Conservation (phyloP, 2,888 invertebrate genomes). For the Drosophila melanocephala region DNA sequence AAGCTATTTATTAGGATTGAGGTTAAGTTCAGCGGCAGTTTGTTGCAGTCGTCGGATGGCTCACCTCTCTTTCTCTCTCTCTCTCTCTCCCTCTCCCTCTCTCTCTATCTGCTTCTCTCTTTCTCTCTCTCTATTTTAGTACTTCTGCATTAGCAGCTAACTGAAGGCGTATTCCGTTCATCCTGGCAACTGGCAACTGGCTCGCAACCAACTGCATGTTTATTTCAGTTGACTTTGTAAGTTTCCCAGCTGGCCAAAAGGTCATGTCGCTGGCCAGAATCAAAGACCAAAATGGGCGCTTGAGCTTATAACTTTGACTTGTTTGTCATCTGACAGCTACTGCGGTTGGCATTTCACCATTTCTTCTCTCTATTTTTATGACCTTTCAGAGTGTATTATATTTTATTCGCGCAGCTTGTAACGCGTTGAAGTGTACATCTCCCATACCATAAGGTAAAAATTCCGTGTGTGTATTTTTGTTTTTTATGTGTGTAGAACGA, state of each 20-base stretch:
- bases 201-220: constrained; percentile 18
- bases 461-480: no score
- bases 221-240: constrained; percentile 42
- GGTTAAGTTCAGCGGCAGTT: constrained; percentile 75
- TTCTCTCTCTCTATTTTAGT: background rate
- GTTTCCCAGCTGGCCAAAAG: constrained; percentile 30
- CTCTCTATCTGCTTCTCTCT: no score
- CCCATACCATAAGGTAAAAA: no score
- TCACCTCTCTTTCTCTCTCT: background rate
- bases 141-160: constrained; percentile 8
- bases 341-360: constrained; percentile 41
- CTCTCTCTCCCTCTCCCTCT: background rate
- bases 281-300: constrained; percentile 30
- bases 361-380: background rate
- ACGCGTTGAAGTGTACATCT: background rate
- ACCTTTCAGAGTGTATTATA: background rate
- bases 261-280: constrained; percentile 34
- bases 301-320: constrained; percentile 59
- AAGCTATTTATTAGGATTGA: constrained; percentile 80
- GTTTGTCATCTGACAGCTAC: constrained; percentile 57
- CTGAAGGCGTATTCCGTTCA: constrained; percentile 17
- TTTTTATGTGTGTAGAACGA: no score
- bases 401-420: background rate
- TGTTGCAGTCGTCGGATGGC: constrained; percentile 56
- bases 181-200: constrained; percentile 14